Conservation (phyloP, 2,888 invertebrate genomes). For the Platypus cylindrus region DNA sequence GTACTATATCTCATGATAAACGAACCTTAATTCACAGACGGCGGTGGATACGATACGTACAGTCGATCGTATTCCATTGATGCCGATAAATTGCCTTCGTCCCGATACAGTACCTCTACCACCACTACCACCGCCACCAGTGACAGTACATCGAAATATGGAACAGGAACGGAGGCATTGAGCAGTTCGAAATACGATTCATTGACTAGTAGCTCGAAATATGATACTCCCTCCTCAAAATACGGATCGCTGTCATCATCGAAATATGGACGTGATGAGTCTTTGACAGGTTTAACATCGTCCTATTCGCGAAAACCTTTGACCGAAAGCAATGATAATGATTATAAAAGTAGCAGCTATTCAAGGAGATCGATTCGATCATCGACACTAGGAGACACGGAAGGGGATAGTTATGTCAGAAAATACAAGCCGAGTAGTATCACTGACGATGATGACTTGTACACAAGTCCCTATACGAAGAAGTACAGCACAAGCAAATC, state of each 20-base stretch:
- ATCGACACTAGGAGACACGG: constrained; percentile 17
- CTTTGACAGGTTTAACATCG: constrained; percentile 17
- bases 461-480: constrained; percentile 19
- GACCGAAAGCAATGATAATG: constrained; percentile 17
- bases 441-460: constrained; percentile 14
- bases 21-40: constrained; percentile 25
- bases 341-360: constrained; percentile 15
- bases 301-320: constrained; percentile 20
- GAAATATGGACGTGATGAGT: constrained; percentile 14
- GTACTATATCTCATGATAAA: constrained; percentile 1
- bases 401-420: constrained; percentile 19
- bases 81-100: constrained; percentile 21
- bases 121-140: constrained; percentile 8
- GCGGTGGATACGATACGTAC: constrained; percentile 27
- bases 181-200: constrained; percentile 11
- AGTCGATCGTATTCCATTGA: constrained; percentile 24
- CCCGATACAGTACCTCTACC: constrained; percentile 20
- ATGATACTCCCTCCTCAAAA: constrained; percentile 11
- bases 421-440: constrained; percentile 16
- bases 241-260: constrained; percentile 5
- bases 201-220: constrained; percentile 9
- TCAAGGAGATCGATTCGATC: constrained; percentile 17
- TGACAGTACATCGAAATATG: constrained; percentile 4
- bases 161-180: constrained; percentile 13
- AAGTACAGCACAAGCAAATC: constrained; percentile 18